Conservation (phyloP, 2,888 invertebrate species). For the Zelleria hepariella region DNA sequence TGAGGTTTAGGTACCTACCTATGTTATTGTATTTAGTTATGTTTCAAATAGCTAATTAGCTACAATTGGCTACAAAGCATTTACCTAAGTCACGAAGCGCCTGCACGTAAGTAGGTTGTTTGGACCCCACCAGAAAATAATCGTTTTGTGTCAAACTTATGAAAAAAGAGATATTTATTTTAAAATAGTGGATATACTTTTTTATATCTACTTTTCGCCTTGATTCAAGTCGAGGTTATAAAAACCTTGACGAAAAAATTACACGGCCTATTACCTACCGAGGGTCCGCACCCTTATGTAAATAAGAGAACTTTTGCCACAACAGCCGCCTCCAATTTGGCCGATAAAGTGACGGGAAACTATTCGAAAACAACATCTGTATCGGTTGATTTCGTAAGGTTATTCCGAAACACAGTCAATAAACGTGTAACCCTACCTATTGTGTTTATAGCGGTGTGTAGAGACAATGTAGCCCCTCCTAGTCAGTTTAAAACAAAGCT, state of each 20-base stretch:
- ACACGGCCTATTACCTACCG: neutral
- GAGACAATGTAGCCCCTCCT: constrained; percentile 38
- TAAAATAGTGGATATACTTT: no score
- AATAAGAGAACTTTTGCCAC: neutral
- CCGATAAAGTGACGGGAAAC: neutral
- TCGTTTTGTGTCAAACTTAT: no score
- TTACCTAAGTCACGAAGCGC: no score
- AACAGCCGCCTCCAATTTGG: neutral
- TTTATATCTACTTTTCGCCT: no score
- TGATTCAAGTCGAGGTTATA: no score
- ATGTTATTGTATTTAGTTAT: no score
- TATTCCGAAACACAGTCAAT: neutral
- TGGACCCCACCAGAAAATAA: no score
- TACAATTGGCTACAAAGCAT: no score
- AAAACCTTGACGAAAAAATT: neutral
- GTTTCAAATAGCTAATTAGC: no score
- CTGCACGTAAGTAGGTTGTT: no score
- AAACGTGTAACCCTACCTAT: neutral
- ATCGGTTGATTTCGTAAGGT: neutral
- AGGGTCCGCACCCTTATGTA: neutral
- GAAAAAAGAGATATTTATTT: no score
- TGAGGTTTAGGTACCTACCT: no score
- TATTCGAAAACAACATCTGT: neutral
- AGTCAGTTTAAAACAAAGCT: constrained; percentile 54
- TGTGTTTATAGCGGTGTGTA: constrained; percentile 8